These are phyloP conservation scores for Elephantulus edwardii DNA, from an alignment of 2,113 vertebrate genomes.

Conservation along the genomic window DNA sequence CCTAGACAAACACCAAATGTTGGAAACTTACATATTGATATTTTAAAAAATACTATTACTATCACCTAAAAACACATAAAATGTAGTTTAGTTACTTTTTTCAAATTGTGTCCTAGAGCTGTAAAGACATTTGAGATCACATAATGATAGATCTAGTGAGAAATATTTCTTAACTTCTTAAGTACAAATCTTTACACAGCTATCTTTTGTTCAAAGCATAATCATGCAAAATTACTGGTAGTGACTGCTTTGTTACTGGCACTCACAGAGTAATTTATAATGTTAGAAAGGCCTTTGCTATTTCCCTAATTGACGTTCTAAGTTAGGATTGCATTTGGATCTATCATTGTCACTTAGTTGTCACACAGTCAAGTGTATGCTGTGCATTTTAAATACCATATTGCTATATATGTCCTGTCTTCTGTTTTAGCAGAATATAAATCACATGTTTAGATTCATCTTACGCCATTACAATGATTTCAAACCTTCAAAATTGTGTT, in stretches of 20 bases:
- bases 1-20: slow-evolving; percentile 4
- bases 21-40: slow-evolving; percentile 34
- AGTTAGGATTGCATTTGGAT: slow-evolving; percentile 69
- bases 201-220: slow-evolving; percentile 73
- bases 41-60: slow-evolving; percentile 22
- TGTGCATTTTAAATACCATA: slow-evolving; percentile 54
- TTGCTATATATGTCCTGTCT: background rate
- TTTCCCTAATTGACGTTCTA: slow-evolving; percentile 72
- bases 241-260: slow-evolving; percentile 52
- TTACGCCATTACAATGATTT: background rate
- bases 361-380: slow-evolving; percentile 42
- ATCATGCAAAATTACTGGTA: slow-evolving; percentile 72
- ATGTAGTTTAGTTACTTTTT: slow-evolving; percentile 3
- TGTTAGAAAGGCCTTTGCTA: slow-evolving; percentile 64
- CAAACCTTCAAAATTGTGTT: background rate
- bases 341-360: slow-evolving; percentile 68
- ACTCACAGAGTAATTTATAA: slow-evolving; percentile 66
- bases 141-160: background rate
- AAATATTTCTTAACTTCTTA: slow-evolving; percentile 51
- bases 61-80: background rate
- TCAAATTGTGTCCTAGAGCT: slow-evolving; percentile 48
- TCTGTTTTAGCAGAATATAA: background rate
- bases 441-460: background rate
- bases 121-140: slow-evolving; percentile 19
- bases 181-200: slow-evolving; percentile 57